Evolutionary conservation across 92 coral and sea anemone species (phyloP).

Genomic region (Epizoanthus ramosus): DNA sequence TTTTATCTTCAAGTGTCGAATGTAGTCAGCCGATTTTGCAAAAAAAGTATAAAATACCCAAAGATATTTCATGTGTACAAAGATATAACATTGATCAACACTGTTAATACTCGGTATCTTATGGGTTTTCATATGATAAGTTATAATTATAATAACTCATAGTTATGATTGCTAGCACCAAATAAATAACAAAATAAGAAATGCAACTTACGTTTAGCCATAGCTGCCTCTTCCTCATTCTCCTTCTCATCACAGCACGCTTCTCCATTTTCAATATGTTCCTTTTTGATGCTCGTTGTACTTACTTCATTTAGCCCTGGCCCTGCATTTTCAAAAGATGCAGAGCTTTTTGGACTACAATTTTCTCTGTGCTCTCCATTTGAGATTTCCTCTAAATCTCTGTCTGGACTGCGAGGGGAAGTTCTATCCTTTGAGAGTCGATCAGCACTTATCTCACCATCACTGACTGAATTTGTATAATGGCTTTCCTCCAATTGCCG

Average conservation of each 20-base stretch:
- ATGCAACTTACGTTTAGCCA: conserved; percentile 19
- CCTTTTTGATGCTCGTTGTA: conserved; percentile 12
- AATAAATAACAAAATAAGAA: not conserved
- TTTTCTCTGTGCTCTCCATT: conserved; percentile 53
- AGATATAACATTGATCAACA: too few relatives aligned
- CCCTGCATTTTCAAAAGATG: conserved; percentile 51
- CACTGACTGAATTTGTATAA: conserved; percentile 61
- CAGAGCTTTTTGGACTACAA: conserved; percentile 74
- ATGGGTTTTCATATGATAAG: too few relatives aligned
- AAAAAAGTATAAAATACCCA: too few relatives aligned
- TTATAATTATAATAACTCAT: too few relatives aligned
- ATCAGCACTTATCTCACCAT: conserved; percentile 62
- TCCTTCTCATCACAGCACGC: not conserved
- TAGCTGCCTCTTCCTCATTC: not conserved
- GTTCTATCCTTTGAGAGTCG: conserved; percentile 62
- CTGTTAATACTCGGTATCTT: too few relatives aligned
- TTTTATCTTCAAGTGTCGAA: too few relatives aligned
- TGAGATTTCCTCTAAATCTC: conserved; percentile 45
- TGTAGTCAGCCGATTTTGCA: too few relatives aligned
- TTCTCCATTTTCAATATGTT: conserved; percentile 26
- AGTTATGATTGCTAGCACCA: too few relatives aligned
- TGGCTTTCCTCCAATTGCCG: conserved; percentile 66
- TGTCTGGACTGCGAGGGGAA: conserved; percentile 66
- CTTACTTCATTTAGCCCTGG: not conserved
- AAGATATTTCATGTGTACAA: too few relatives aligned